phyloP scores from a whole-genome alignment of 92 coral and sea anemone genomes.

The Heliopora coerulea region DNA sequence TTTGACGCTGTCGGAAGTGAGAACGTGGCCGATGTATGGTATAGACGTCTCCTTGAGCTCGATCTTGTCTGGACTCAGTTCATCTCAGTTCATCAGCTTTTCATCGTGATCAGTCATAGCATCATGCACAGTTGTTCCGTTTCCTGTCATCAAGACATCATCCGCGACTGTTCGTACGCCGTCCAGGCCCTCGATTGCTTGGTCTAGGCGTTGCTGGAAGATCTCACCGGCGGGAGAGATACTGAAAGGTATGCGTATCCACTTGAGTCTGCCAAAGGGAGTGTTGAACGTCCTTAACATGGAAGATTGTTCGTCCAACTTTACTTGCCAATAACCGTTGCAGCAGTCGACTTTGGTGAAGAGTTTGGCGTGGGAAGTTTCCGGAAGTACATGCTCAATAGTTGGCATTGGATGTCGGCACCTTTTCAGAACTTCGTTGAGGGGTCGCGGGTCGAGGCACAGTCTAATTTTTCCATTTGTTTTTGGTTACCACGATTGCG shows the following conservation, averaged over 20 bases:
- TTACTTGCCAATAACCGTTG: conserved; percentile 22
- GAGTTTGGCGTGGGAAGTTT: conserved; percentile 9
- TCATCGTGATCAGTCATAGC: too few species aligned
- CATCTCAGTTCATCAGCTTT: too few species aligned
- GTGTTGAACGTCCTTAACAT: too few species aligned
- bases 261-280: conserved; percentile 22
- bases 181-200: too few species aligned
- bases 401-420: conserved; percentile 54
- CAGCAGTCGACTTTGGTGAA: conserved; percentile 29
- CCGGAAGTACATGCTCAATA: conserved; percentile 20
- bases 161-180: too few species aligned
- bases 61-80: too few species aligned
- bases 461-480: conserved; percentile 22
- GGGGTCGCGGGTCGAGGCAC: conserved; percentile 49
- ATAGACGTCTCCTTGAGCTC: too few species aligned
- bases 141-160: too few species aligned
- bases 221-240: neutral
- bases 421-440: conserved; percentile 44
- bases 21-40: too few species aligned
- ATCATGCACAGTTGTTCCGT: too few species aligned
- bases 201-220: conserved; percentile 24
- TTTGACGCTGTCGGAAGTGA: too few species aligned
- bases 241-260: conserved; percentile 15
- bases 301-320: conserved; percentile 32
- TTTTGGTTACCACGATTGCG: conserved; percentile 25